Conservation (phyloP, 2,797 vertebrate genomes). For the Pseudochromis fuscus region DNA sequence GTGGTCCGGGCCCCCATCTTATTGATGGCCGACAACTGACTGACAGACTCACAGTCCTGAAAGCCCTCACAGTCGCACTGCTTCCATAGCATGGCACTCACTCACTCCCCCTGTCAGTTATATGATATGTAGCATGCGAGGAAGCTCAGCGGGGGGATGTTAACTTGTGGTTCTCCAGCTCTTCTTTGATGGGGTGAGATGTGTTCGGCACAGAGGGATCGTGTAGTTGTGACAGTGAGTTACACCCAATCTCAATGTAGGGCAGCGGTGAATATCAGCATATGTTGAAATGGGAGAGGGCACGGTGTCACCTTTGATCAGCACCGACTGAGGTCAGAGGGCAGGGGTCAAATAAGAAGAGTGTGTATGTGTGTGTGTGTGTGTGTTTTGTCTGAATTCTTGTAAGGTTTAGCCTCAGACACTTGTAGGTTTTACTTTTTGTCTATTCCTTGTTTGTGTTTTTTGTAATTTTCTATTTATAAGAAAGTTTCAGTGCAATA, state of each 20-base stretch:
- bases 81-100: constrained; percentile 66
- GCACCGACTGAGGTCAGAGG: constrained; percentile 18
- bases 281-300: constrained; percentile 11
- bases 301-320: constrained; percentile 14
- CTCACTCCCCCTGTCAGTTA: constrained; percentile 38
- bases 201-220: constrained; percentile 6
- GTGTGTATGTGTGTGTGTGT: neutral
- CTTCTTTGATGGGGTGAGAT: constrained; percentile 5
- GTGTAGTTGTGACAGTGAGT: too few species aligned
- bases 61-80: constrained; percentile 44
- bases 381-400: neutral
- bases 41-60: constrained; percentile 30
- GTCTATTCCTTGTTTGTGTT: too few species aligned
- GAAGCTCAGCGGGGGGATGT: constrained; percentile 6
- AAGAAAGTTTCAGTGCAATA: neutral
- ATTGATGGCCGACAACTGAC: constrained; percentile 29
- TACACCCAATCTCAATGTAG: too few species aligned
- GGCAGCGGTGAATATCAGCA: constrained; percentile 4
- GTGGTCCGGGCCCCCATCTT: constrained; percentile 40
- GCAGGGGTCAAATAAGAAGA: constrained; percentile 22
- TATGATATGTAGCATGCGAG: constrained; percentile 9
- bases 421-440: neutral
- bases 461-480: neutral
- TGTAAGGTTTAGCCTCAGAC: neutral
- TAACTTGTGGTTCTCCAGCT: constrained; percentile 17